Evolutionary conservation across 2,113 vertebrate species (phyloP).

Genomic region (Toxotes chatareus): DNA sequence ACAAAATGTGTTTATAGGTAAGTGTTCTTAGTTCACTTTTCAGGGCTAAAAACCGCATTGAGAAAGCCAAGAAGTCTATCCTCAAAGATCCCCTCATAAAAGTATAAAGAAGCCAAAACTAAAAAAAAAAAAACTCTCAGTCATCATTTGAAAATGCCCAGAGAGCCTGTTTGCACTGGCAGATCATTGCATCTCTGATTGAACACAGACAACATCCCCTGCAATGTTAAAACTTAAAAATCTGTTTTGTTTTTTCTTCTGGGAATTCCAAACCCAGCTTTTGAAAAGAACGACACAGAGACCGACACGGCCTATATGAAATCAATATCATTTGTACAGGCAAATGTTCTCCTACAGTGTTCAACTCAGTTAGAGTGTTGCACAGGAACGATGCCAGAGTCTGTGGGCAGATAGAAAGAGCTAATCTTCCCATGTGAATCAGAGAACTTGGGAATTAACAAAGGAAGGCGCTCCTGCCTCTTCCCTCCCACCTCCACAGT

Average conservation of each 20-base stretch:
- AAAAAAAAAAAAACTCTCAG: slow-evolving; percentile 42
- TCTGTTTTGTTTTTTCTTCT: slow-evolving; percentile 32
- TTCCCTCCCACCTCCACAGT: slow-evolving; percentile 51
- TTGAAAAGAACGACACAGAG: slow-evolving; percentile 17
- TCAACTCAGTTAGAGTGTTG: slow-evolving; percentile 2
- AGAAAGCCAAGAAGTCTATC: slow-evolving; percentile 28
- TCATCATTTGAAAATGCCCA: slow-evolving; percentile 21
- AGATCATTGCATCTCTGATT: slow-evolving; percentile 53
- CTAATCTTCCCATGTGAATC: slow-evolving; percentile 55
- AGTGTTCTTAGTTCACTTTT: slow-evolving; percentile 27
- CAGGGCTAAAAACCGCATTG: slow-evolving; percentile 17
- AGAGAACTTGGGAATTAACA: slow-evolving; percentile 67
- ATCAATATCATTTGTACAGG: slow-evolving; percentile 39
- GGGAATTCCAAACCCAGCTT: slow-evolving; percentile 3
- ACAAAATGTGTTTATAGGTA: slow-evolving; percentile 10
- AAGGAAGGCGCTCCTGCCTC: slow-evolving; percentile 55
- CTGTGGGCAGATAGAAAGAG: slow-evolving; percentile 49
- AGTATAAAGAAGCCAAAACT: slow-evolving; percentile 27
- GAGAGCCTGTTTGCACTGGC: slow-evolving; percentile 41
- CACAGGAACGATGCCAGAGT: slow-evolving; percentile 47
- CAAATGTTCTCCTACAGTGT: slow-evolving; percentile 28
- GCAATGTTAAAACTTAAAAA: slow-evolving; percentile 43
- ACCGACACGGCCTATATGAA: slow-evolving; percentile 16
- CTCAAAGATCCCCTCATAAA: slow-evolving; percentile 17
- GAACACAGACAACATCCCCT: slow-evolving; percentile 51